Evolutionary conservation across 2,113 vertebrate species (phyloP).

Genomic region (Pleuronectes platessa): DNA sequence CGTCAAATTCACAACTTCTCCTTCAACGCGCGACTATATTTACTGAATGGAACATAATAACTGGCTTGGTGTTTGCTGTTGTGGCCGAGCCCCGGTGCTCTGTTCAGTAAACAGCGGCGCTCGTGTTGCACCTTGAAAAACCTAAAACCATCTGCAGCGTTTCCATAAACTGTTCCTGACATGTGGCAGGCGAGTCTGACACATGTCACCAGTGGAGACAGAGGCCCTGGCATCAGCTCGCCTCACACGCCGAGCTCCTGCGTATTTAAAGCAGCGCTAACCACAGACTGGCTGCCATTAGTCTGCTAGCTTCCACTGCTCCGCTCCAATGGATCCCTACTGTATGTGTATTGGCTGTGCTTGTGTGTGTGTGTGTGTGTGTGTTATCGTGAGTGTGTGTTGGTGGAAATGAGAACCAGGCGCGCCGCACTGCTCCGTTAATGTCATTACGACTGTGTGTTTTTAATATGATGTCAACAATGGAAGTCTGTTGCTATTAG

Average conservation of each 20-base stretch:
- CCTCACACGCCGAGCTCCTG: conserved; percentile 70
- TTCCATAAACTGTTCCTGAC: conserved; percentile 76
- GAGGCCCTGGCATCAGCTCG: conserved; percentile 69
- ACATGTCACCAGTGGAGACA: conserved; percentile 77
- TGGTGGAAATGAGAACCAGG: conserved; percentile 83
- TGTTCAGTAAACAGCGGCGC: conserved; percentile 49
- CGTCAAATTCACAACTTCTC: conserved; percentile 31
- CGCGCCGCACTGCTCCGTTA: conserved; percentile 69
- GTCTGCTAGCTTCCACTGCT: conserved; percentile 72
- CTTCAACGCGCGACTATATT: conserved; percentile 16
- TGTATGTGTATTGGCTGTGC: conserved; percentile 31
- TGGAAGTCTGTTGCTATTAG: conserved; percentile 79
- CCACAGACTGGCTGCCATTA: conserved; percentile 80
- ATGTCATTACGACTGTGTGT: conserved; percentile 78
- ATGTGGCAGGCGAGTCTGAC: conserved; percentile 74
- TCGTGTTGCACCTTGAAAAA: conserved; percentile 60
- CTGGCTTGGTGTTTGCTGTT: conserved; percentile 44
- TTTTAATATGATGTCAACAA: conserved; percentile 80
- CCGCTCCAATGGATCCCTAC: conserved; percentile 67
- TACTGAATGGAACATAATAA: conserved; percentile 43
- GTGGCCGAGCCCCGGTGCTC: conserved; percentile 33
- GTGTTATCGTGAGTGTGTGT: conserved; percentile 5
- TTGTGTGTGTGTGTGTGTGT: background rate
- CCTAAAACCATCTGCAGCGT: conserved; percentile 59
- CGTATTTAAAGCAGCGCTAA: conserved; percentile 74